Evolutionary conservation across 2,888 invertebrate genomes (phyloP).

Genomic region (Eupeodes latifasciatus): DNA sequence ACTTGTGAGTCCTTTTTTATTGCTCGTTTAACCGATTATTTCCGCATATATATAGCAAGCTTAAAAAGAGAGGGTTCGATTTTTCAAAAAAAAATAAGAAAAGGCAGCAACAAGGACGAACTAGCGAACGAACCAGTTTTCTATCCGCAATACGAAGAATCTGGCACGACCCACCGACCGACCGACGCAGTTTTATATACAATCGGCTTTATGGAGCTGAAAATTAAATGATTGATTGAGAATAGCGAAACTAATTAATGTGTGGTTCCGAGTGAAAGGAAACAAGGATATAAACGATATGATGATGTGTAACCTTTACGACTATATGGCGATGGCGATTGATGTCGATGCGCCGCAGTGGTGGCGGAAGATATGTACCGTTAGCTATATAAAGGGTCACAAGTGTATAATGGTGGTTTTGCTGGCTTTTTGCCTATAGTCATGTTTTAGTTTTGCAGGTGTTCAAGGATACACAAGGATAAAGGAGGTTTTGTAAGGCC

Average conservation of each 20-base stretch:
- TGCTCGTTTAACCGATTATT: conserved; percentile 72
- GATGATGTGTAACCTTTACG: not conserved
- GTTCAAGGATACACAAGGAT: not conserved
- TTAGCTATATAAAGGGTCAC: not conserved
- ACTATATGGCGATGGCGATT: not conserved
- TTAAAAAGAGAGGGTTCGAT: conserved; percentile 49
- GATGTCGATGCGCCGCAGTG: not conserved
- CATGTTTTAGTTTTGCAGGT: not conserved
- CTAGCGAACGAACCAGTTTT: conserved; percentile 41
- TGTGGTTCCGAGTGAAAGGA: conserved; percentile 76
- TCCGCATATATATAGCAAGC: conserved; percentile 25
- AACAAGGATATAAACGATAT: conserved; percentile 58
- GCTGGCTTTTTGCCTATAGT: not conserved
- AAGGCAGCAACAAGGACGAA: not conserved
- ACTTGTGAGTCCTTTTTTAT: conserved; percentile 60
- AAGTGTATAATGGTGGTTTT: not conserved
- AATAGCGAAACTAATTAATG: conserved; percentile 83
- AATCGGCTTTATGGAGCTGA: conserved; percentile 82
- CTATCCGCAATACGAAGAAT: conserved; percentile 61
- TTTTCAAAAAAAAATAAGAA: conserved; percentile 9
- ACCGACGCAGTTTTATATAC: conserved; percentile 48
- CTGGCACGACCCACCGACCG: conserved; percentile 9
- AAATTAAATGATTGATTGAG: conserved; percentile 83
- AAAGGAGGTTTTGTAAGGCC: not conserved
- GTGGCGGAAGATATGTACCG: not conserved